Conservation (phyloP, 1,140 invertebrate species). For the Zophobas atratus region DNA sequence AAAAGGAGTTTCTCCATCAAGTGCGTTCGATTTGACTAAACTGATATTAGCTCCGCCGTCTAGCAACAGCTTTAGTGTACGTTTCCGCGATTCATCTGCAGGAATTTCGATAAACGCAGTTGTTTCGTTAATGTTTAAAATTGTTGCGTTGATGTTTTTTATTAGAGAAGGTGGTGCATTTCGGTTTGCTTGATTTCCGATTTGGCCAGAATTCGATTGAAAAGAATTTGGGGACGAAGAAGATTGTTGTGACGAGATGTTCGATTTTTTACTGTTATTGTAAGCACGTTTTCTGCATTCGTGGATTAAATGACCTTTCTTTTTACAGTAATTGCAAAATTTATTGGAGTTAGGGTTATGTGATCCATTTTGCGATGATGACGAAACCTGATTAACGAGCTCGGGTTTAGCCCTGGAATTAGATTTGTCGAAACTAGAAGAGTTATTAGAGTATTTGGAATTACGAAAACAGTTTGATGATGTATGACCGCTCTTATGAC, state of each 20-base stretch:
- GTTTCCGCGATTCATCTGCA: slow-evolving; percentile 1
- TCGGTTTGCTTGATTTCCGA: slow-evolving; percentile 4
- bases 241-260: neutral
- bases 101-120: slow-evolving; percentile 7
- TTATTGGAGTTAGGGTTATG: neutral
- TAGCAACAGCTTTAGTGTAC: neutral
- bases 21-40: neutral
- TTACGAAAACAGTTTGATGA: neutral
- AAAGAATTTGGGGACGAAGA: no score
- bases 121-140: slow-evolving; percentile 6
- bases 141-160: slow-evolving; percentile 1
- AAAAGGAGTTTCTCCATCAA: neutral
- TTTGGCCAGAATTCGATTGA: neutral
- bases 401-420: neutral
- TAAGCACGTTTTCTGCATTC: slow-evolving; percentile 6
- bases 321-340: slow-evolving; percentile 21
- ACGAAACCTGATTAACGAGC: neutral
- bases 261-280: neutral
- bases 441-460: slow-evolving; percentile 1
- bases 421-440: neutral
- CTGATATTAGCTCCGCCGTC: slow-evolving; percentile 2
- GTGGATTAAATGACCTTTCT: neutral
- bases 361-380: neutral
- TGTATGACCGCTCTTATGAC: neutral
- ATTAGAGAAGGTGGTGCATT: neutral